A percentile compares a stretch with the other conserved stretches of the same genome.
Conservation (phyloP, 2,888 invertebrate species). For the Zygaena filipendulae region DNA sequence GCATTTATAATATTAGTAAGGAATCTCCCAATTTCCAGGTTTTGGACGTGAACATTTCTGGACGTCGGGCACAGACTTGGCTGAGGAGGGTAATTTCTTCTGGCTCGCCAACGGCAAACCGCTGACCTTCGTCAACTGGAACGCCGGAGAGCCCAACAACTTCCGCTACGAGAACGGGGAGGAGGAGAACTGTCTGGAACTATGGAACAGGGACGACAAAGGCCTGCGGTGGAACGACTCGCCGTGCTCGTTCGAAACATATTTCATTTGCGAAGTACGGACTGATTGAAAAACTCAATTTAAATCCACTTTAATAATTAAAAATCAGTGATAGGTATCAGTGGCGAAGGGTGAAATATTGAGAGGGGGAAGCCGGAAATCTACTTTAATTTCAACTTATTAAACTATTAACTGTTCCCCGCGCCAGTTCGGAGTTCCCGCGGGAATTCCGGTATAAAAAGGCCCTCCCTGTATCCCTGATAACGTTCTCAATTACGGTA, state of each 20-base stretch:
- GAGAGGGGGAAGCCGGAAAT: no score
- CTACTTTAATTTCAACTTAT: no score
- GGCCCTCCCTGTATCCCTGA: no score
- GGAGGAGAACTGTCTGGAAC: conserved; percentile 90
- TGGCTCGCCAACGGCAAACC: conserved; percentile 94
- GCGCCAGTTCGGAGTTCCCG: no score
- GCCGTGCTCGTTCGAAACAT: conserved; percentile 93
- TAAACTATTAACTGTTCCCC: no score
- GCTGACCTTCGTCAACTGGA: conserved; percentile 92
- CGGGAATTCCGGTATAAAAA: no score
- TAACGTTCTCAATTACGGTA: no score
- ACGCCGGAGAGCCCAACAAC: conserved; percentile 93
- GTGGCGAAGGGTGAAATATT: no score
- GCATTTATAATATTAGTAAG: no score
- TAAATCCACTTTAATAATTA: no score
- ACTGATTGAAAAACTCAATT: conserved; percentile 44
- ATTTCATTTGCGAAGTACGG: conserved; percentile 90
- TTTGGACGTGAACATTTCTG: conserved; percentile 93
- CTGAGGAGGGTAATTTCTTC: conserved; percentile 91
- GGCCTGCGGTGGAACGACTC: conserved; percentile 95
- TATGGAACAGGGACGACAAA: conserved; percentile 93
- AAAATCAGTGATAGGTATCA: no score
- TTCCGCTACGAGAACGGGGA: conserved; percentile 94
- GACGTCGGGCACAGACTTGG: conserved; percentile 92
- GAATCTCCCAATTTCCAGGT: no score